A percentile compares a stretch with the other conserved stretches of the same genome.
Evolutionary conservation across 2,113 vertebrate species (phyloP).

Genomic region (Microtus richardsoni): DNA sequence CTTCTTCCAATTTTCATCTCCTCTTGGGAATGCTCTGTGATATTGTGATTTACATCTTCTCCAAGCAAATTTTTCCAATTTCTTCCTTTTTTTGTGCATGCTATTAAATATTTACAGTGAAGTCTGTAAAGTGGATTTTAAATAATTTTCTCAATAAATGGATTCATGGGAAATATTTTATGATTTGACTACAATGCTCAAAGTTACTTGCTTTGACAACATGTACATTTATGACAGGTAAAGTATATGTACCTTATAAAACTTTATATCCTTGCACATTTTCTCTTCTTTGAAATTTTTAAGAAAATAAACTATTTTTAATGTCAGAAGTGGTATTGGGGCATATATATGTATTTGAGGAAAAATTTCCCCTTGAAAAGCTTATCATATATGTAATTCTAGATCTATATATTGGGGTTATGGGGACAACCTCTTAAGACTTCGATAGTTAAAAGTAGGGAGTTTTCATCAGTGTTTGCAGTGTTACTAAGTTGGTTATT

Average conservation of each 20-base stretch:
- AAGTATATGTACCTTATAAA: not conserved
- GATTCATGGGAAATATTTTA: conserved; percentile 10
- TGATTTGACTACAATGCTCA: not conserved
- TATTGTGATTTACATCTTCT: not conserved
- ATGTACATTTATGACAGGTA: conserved; percentile 34
- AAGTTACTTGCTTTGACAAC: not conserved
- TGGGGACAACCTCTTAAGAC: not conserved
- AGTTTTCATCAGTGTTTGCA: not conserved
- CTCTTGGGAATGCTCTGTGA: not conserved
- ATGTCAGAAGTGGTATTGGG: not conserved
- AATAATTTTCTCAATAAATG: not conserved
- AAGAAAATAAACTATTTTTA: conserved; percentile 20
- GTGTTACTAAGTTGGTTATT: not conserved
- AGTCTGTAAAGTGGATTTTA: conserved; percentile 7
- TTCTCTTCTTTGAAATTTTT: not conserved
- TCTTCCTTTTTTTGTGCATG: not conserved
- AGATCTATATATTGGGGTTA: not conserved
- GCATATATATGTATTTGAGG: not conserved
- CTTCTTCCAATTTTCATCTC: not conserved
- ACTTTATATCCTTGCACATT: not conserved
- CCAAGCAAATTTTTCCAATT: not conserved
- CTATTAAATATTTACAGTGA: not conserved
- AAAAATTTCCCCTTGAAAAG: not conserved
- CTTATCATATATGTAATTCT: not conserved
- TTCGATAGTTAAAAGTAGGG: conserved; percentile 6